Conservation (phyloP, 2,113 vertebrate genomes). For the Phalacrocorax pelagicus region DNA sequence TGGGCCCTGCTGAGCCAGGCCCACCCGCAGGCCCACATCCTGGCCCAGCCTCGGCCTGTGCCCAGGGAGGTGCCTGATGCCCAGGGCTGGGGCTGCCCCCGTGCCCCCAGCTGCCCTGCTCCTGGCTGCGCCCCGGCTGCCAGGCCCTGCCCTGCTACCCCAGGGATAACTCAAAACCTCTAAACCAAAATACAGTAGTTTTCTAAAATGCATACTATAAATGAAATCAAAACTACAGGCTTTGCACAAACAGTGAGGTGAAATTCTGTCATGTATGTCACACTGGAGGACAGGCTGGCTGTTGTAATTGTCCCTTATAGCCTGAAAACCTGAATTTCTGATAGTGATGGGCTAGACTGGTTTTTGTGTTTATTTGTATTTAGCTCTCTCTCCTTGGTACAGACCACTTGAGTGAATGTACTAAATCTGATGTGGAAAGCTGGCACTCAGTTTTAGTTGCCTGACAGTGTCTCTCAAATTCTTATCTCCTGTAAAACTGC, state of each 20-base stretch:
- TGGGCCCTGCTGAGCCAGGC: fast-evolving
- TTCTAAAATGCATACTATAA: background rate
- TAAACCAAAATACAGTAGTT: background rate
- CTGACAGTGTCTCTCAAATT: background rate
- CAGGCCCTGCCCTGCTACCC: background rate
- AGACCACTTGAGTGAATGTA: background rate
- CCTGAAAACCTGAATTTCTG: background rate
- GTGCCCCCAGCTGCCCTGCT: background rate
- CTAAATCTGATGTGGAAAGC: background rate
- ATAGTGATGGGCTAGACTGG: background rate
- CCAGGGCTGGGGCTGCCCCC: background rate
- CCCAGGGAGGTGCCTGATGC: too few species aligned
- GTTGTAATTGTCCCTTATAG: background rate
- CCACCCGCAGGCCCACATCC: background rate
- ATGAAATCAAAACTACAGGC: background rate
- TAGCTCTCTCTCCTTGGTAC: background rate
- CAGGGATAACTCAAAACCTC: background rate
- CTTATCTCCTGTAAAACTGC: background rate
- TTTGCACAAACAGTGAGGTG: background rate
- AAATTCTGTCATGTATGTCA: background rate
- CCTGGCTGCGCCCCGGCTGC: background rate
- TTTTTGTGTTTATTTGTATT: background rate
- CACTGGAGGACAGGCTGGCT: background rate
- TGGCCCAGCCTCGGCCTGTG: background rate
- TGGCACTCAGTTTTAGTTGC: background rate